Percentiles rank a stretch among this genome's conserved stretches.
phyloP scores from a whole-genome alignment of 1,140 invertebrate species.

The Drosophila tani region DNA sequence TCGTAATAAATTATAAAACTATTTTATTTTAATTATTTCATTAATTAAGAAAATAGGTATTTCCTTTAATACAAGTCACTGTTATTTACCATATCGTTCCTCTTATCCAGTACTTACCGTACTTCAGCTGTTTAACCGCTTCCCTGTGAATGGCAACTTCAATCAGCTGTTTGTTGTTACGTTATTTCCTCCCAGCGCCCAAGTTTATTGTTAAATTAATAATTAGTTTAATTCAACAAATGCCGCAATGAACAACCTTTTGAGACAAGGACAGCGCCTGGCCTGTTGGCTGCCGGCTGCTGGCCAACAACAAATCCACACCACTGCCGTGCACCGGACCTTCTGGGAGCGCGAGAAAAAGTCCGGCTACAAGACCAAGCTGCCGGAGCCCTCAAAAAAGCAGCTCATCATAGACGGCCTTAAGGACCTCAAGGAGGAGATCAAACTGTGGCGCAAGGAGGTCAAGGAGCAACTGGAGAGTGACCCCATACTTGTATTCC shows the following conservation, averaged over 20 bases:
- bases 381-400: conserved; percentile 85
- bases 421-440: conserved; percentile 88
- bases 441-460: conserved; percentile 89
- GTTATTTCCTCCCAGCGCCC: conserved; percentile 33
- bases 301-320: conserved; percentile 61
- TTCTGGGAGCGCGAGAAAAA: conserved; percentile 89
- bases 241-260: conserved; percentile 50
- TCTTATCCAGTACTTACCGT: not conserved
- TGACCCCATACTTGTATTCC: conserved; percentile 87
- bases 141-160: conserved; percentile 9
- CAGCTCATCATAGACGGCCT: conserved; percentile 87
- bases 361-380: conserved; percentile 87
- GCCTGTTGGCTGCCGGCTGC: conserved; percentile 25
- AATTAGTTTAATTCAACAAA: conserved; percentile 23
- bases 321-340: conserved; percentile 63
- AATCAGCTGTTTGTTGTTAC: conserved; percentile 71
- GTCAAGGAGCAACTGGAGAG: conserved; percentile 87
- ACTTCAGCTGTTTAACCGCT: not conserved
- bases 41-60: not conserved
- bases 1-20: not conserved
- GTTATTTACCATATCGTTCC: not conserved
- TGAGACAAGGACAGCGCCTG: conserved; percentile 58
- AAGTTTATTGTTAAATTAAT: not conserved
- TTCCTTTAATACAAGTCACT: not conserved
- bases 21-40: no score